Conservation (phyloP, 2,113 vertebrate species). For the Pseudolaguvia tuberculata region DNA sequence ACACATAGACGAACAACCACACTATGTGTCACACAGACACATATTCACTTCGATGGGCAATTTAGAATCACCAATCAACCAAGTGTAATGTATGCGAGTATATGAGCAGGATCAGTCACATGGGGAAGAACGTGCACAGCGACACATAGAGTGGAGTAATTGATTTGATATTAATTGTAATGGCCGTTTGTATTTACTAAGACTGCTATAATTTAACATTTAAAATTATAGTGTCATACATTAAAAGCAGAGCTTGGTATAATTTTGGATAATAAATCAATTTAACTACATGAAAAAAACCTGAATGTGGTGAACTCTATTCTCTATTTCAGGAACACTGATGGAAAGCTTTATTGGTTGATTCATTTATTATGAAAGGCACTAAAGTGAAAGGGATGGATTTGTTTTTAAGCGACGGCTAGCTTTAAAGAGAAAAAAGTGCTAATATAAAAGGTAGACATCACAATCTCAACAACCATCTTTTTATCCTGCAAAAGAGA, state of each 20-base stretch:
- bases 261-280: slow-evolving; percentile 33
- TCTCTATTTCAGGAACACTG: slow-evolving; percentile 39
- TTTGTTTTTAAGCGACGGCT: slow-evolving; percentile 28
- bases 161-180: background rate
- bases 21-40: too few relatives aligned
- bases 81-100: too few relatives aligned
- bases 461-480: slow-evolving; percentile 44
- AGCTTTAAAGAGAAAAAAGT: slow-evolving; percentile 37
- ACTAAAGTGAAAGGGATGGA: slow-evolving; percentile 28
- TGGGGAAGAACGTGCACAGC: background rate
- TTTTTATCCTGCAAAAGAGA: slow-evolving; percentile 45
- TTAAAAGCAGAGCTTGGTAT: slow-evolving; percentile 30
- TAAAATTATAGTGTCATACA: background rate
- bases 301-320: slow-evolving; percentile 20
- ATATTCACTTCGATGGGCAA: too few relatives aligned
- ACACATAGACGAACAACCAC: too few relatives aligned
- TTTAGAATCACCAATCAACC: too few relatives aligned
- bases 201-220: background rate
- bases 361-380: slow-evolving; percentile 33
- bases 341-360: slow-evolving; percentile 37
- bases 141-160: background rate
- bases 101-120: background rate
- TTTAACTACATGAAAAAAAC: slow-evolving; percentile 38
- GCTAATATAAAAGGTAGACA: slow-evolving; percentile 31
- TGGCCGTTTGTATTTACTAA: background rate